Percentiles rank a stretch among this genome's conserved stretches.
Conservation (phyloP, 2,888 invertebrate species). For the Hydraecia micacea region DNA sequence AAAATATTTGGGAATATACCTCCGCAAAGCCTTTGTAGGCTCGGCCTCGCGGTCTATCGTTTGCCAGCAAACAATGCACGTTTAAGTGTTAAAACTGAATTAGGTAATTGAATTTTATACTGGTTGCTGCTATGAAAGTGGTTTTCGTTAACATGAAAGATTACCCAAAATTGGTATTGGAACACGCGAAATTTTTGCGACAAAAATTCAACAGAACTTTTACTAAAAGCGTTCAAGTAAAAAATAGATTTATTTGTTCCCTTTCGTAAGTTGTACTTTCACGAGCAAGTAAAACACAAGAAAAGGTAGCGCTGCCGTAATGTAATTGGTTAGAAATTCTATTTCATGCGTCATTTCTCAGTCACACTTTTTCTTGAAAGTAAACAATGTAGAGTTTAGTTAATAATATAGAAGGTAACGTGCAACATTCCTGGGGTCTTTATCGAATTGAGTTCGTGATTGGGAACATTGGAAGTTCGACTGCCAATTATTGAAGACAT, state of each 20-base stretch:
- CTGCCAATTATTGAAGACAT: slow-evolving; percentile 84
- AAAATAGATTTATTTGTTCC: slow-evolving; percentile 56
- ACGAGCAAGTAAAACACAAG: slow-evolving; percentile 56
- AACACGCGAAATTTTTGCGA: slow-evolving; percentile 58
- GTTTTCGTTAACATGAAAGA: slow-evolving; percentile 59
- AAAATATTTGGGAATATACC: slow-evolving; percentile 80
- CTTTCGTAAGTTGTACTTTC: slow-evolving; percentile 47
- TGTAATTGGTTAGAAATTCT: slow-evolving; percentile 61
- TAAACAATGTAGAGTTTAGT: slow-evolving; percentile 53
- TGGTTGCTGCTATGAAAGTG: slow-evolving; percentile 50
- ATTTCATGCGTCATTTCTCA: slow-evolving; percentile 62
- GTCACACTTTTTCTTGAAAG: slow-evolving; percentile 51
- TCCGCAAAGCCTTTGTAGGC: slow-evolving; percentile 66
- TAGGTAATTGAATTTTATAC: slow-evolving; percentile 67
- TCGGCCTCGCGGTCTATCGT: slow-evolving; percentile 63
- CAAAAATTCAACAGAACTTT: slow-evolving; percentile 41
- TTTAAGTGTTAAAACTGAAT: slow-evolving; percentile 68
- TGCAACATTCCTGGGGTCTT: slow-evolving; percentile 62
- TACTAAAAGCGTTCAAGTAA: slow-evolving; percentile 50
- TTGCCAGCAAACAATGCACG: slow-evolving; percentile 65
- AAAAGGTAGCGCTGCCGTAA: slow-evolving; percentile 54
- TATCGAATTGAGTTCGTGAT: slow-evolving; percentile 73
- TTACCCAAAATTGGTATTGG: slow-evolving; percentile 40
- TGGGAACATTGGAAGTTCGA: slow-evolving; percentile 80
- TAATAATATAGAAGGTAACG: slow-evolving; percentile 58